Evolutionary conservation across 2,113 vertebrate species (phyloP).

Genomic region (Bothrops jararaca): DNA sequence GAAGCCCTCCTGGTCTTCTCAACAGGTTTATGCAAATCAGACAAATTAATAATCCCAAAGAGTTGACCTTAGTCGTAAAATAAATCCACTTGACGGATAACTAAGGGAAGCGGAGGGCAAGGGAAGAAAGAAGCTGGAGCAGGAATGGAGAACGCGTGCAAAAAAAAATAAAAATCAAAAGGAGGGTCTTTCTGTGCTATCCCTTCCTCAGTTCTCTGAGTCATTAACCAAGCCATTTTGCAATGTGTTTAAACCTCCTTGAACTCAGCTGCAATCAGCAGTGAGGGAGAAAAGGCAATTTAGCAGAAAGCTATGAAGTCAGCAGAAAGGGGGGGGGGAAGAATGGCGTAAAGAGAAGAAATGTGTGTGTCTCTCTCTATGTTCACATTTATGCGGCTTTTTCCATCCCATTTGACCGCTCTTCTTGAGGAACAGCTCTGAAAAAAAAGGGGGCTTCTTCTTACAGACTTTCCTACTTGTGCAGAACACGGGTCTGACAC

Average conservation of each 20-base stretch:
- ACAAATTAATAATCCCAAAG: slow-evolving; percentile 36
- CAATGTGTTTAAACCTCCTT: slow-evolving; percentile 41
- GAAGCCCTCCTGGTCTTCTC: slow-evolving; percentile 31
- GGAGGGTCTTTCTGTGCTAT: not conserved
- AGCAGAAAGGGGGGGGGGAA: slow-evolving; percentile 18
- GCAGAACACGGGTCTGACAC: not conserved
- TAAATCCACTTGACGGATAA: slow-evolving; percentile 48
- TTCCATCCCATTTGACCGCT: not conserved
- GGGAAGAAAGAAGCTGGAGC: not conserved
- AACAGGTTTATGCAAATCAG: slow-evolving; percentile 47
- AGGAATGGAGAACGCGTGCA: not conserved
- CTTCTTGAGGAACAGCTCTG: not conserved
- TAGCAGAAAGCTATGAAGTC: slow-evolving; percentile 35
- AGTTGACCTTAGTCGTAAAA: slow-evolving; percentile 47
- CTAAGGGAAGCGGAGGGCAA: not conserved
- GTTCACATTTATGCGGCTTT: not conserved
- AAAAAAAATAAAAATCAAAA: not conserved
- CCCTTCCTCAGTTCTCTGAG: slow-evolving; percentile 31
- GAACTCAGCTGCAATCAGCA: slow-evolving; percentile 36
- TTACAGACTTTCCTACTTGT: not conserved
- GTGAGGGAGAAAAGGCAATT: slow-evolving; percentile 17
- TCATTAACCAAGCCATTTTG: slow-evolving; percentile 44
- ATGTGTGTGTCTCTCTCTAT: not conserved
- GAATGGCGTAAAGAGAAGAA: not conserved
- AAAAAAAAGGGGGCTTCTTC: not conserved